Evolutionary conservation across 2,888 invertebrate genomes (phyloP), one percentile per base, ranked within the genome.

Genomic region (Sarcophaga subvicina): DNA sequence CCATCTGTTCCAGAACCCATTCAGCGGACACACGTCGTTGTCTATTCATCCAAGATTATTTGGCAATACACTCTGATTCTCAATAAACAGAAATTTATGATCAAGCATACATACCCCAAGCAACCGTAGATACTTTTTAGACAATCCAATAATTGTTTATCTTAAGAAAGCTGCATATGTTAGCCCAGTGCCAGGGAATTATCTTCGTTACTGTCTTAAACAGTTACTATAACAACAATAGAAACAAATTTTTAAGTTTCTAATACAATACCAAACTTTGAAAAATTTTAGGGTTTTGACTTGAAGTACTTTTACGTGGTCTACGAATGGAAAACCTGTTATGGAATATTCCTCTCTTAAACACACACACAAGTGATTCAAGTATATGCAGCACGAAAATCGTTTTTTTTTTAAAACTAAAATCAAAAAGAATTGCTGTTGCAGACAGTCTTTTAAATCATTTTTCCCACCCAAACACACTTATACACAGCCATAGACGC

Each of bases 291-390:
- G 67, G 69, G 3, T 79, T 80, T 81, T 85, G 63, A 85, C 73
- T 81, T 72, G 37, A 77, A 85, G 72, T 73, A 69, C 25, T 47
- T 85, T 72, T 69, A 71, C 73, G 63, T 84, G 77, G 62, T 73
- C 45, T 75, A 66, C 73, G 79, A 83, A 75, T 70, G 67, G 59
- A 54, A 70, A 73, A 37, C 14, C 67, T 22, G n/a, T 37, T 27
- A 77, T 12, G 2, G 63, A 45, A 45, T 54, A 64, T 12, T 22
- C 63, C 22, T 3, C 25, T 47, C 17, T 14, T 25, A 72, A 10
- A 72, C 59, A 54, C 64, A 47, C 25, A n/a, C 3, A 47, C 64
- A 49, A 25, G 25, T 22, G 17, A 47, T 12, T 37, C 11, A 49
- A 54, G 12, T 14, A 54, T 54, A 5, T 12, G 17, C 12, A 17